Base-by-base conservation (phyloP, 2,797 vertebrate species). In the Poeciliopsis turneri region DNA sequence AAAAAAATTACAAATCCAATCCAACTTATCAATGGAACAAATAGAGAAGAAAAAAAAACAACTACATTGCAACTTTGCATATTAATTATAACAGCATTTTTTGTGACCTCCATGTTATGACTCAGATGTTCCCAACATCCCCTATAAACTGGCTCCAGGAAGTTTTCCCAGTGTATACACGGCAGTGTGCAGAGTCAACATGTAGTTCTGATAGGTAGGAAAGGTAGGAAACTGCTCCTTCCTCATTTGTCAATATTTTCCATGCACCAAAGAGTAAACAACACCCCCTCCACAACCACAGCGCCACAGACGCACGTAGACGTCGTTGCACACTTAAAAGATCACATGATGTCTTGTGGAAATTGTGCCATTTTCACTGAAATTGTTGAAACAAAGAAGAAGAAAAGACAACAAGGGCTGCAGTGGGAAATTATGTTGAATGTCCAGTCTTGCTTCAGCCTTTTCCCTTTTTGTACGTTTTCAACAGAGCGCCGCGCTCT, bases 361-460 rank as follows among this genome's bases (percentile, higher is more conserved):
- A 75, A 45, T 33, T 55, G 45, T 72, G n/a, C 20, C 15, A 28
- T 78, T 49, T 72, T 30, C 30, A 20, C 25, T 41, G n/a, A 39
- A 51, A 46, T 73, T 18, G 33, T 20, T 41, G 18, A 45, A 39
- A 41, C n/a, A 30, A 53, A 51, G 4, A 46, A 46, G 45, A 46
- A n/a, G 53, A n/a, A 55, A 55, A 55, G 16, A 25, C 53, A n/a
- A 59, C 39, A 85, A 76, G 46, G 55, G 41, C 11, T 59, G 36
- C 23, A 36, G 25, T 39, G 39, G 59, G 66, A 77, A 78, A 10
- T 75, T 46, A 30, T 46, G 55, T 57, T 72, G 20, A 80, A 78
- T 81, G 83, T 89, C 85, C 82, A 75, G 30, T 89, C 78, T 88
- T 91, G 71, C 86, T 55, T 36, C 75, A n/a, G 57, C 75, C 71